Percentiles rank a stretch among this genome's conserved stretches.
Conservation (phyloP, 1,140 invertebrate species). For the Elymnias hypermnestra region DNA sequence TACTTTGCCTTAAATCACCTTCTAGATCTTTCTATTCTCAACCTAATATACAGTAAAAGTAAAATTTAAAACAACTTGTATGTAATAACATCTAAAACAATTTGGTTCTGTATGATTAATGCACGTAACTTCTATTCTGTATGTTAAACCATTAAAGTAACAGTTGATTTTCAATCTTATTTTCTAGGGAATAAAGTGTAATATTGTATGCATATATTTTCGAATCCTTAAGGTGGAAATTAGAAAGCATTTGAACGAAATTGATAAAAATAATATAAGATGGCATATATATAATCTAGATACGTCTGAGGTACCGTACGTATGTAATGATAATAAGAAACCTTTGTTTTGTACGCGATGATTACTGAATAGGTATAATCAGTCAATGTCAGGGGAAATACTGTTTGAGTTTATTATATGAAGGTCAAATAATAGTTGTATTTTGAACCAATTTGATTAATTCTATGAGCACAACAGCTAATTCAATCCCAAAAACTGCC, state of each 20-base stretch:
- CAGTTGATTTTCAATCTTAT: conserved; percentile 27
- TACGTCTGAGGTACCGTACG: conserved; percentile 10
- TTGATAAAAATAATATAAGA: conserved; percentile 52
- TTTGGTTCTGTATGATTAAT: conserved; percentile 24
- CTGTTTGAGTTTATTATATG: conserved; percentile 8
- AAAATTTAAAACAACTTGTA: conserved; percentile 15
- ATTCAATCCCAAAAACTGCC: no score
- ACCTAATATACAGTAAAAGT: background rate
- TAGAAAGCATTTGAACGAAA: conserved; percentile 57
- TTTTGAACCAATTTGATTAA: no score
- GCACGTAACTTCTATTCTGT: conserved; percentile 16
- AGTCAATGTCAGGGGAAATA: conserved; percentile 24
- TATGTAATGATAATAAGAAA: conserved; percentile 12
- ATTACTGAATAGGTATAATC: conserved; percentile 22
- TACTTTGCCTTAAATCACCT: conserved; percentile 48
- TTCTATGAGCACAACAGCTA: no score
- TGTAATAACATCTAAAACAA: conserved; percentile 12
- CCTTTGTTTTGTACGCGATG: conserved; percentile 15
- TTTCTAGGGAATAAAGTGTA: conserved; percentile 6
- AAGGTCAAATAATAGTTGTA: conserved; percentile 4
- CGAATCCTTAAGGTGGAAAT: conserved; percentile 37
- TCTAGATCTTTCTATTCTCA: conserved; percentile 13
- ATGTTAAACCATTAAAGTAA: conserved; percentile 6
- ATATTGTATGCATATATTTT: conserved; percentile 10
- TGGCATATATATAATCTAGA: conserved; percentile 33